phyloP scores from a whole-genome alignment of 2,888 invertebrate genomes.

The Encarsia formosa region DNA sequence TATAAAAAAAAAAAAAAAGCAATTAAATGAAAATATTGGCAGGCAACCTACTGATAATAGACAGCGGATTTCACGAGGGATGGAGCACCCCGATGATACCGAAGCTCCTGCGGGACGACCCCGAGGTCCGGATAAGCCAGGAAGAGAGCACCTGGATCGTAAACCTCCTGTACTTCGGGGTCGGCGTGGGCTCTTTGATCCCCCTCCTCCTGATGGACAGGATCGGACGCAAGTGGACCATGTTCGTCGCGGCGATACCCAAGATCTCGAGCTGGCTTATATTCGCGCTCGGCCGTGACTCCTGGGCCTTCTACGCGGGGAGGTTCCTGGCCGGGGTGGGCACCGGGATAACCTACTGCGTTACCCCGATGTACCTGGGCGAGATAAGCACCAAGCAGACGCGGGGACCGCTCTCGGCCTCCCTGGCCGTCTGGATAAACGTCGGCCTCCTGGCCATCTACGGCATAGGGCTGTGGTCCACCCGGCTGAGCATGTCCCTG shows the following conservation, averaged over 20 bases:
- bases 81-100: conserved; percentile 47
- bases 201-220: conserved; percentile 45
- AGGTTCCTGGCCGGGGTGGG: conserved; percentile 44
- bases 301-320: conserved; percentile 37
- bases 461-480: conserved; percentile 36
- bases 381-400: conserved; percentile 46
- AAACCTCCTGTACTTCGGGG: conserved; percentile 44
- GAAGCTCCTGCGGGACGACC: conserved; percentile 41
- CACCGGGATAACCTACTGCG: conserved; percentile 46
- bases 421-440: conserved; percentile 43
- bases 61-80: conserved; percentile 48
- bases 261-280: conserved; percentile 45
- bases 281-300: conserved; percentile 37
- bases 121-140: conserved; percentile 30
- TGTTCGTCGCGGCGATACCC: conserved; percentile 43
- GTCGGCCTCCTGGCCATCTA: conserved; percentile 42
- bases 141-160: conserved; percentile 40
- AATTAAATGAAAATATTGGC: too few species aligned
- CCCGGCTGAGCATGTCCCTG: conserved; percentile 36
- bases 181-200: conserved; percentile 42
- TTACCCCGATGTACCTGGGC: conserved; percentile 47
- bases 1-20: too few species aligned
- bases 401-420: conserved; percentile 42
- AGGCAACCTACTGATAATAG: conserved; percentile 47
- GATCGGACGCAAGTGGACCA: conserved; percentile 46